Base-by-base conservation (phyloP, 2,797 vertebrate genomes). In the Diplodus sargus region DNA sequence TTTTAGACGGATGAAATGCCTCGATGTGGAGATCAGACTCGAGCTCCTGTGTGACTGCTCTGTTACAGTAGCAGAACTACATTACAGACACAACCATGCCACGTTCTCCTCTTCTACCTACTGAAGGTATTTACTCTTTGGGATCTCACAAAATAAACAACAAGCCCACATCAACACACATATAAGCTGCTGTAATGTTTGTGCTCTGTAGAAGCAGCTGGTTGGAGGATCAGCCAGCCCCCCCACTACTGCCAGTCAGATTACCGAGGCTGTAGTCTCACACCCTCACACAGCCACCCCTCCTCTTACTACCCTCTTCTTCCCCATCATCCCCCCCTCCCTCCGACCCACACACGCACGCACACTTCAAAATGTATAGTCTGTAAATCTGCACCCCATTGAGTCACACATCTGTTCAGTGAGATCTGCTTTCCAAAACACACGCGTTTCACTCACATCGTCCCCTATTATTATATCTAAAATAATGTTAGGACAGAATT, bases 341-440 rank as follows among this genome's bases (percentile, higher is more conserved):
- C 34, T 0, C 34, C 53, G 43, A 2, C 49, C 4, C 61, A 22
- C 69, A 53, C 71, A 20, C 68, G 62, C 70, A 49, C 70, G 34
- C 80, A 51, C 75, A 81, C 67, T 87, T 76, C 53, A 85, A 91
- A 90, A 91, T 75, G 65, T 84, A 79, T 82, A 86, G 70, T 81
- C 77, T 83, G 71, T 85, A 93, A 94, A 92, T 90, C 89, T 86
- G 85, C 85, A 83, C 90, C 91, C 90, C 90, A 80, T 63, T 51
- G 83, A 85, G 92, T 72, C 78, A 39, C 89, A 85, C 88, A 92
- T 92, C 90, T 94, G 93, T 85, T 89, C 63, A 56, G 70, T 34
- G 56, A 67, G 69, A 89, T 77, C 76, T 71, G 69, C 42, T 51
- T 66, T 83, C 66, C 65, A 64, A 81, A 78, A 74, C 2, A 74